Evolutionary conservation across 2,888 invertebrate species (phyloP).

Genomic region (Himalopsyche tibetana): DNA sequence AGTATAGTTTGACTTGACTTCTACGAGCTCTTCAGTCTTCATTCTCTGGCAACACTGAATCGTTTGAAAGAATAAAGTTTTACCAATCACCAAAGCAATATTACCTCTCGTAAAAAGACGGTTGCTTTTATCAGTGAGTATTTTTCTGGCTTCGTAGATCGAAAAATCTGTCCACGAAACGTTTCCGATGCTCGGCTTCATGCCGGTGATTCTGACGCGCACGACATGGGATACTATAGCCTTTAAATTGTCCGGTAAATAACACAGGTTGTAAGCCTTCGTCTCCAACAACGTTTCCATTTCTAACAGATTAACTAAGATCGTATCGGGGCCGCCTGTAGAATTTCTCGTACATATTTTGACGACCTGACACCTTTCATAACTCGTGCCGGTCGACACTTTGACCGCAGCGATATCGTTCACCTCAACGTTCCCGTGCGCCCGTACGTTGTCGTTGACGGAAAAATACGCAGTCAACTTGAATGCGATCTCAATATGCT

Average conservation of each 20-base stretch:
- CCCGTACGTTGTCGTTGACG: slow-evolving; percentile 70
- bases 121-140: slow-evolving; percentile 69
- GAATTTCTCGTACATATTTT: slow-evolving; percentile 68
- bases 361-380: slow-evolving; percentile 76
- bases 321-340: slow-evolving; percentile 68
- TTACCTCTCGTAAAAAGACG: slow-evolving; percentile 73
- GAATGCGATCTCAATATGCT: slow-evolving; percentile 70
- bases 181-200: slow-evolving; percentile 73
- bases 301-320: slow-evolving; percentile 79
- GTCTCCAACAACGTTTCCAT: slow-evolving; percentile 75
- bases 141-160: slow-evolving; percentile 68
- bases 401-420: slow-evolving; percentile 78
- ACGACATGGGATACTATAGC: slow-evolving; percentile 73
- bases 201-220: slow-evolving; percentile 70
- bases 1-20: slow-evolving; percentile 77
- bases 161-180: slow-evolving; percentile 72
- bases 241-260: slow-evolving; percentile 76
- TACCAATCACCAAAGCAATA: slow-evolving; percentile 78
- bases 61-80: slow-evolving; percentile 81
- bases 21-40: slow-evolving; percentile 72
- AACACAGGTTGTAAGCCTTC: slow-evolving; percentile 72
- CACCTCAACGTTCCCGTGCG: slow-evolving; percentile 72
- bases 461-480: slow-evolving; percentile 73
- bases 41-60: slow-evolving; percentile 78
- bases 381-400: slow-evolving; percentile 65